Evolutionary conservation across 2,113 vertebrate species (phyloP), one percentile per base, ranked within the genome.

Genomic region (Pluvialis apricaria): DNA sequence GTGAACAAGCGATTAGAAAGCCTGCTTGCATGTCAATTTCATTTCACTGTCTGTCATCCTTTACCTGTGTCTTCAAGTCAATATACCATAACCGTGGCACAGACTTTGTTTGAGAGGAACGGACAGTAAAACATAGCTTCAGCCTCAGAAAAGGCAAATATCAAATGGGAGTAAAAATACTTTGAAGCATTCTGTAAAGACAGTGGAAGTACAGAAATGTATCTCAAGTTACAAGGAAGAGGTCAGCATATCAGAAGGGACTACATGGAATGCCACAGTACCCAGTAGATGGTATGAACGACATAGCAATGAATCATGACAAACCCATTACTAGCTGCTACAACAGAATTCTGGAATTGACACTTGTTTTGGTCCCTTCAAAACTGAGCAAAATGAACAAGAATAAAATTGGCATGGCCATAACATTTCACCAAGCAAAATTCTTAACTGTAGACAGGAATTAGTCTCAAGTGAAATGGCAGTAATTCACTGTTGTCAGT

Each of bases 381-480:
- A 87, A 96, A 85, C 58, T 60, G 65, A 70, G 82, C 32, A 93
- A 92, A 96, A 96, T 38, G 13, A 90, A 83, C 54, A 77, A 61
- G 62, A 96, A 94, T 70, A 94, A 85, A 95, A 97, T 22, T 92
- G 85, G 29, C 55, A 73, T 17, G 51, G 55, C 45, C 42, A 9
- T 47, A 87, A 93, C 18, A 4, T 69, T 84, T 82, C 65, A 57
- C 65, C 76, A 93, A 91, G 28, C 26, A 89, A 96, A 88, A 82
- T 58, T 70, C 52, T 60, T 86, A 78, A 78, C 61, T 65, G 62
- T 52, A 83, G 64, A 94, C 69, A 90, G 66, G 31, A 97, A 95
- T 94, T 73, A 87, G n/a, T 85, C 91, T 89, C 75, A 92, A 95
- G 71, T 86, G 84, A 90, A 87, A 95, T 38, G 58, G 82, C 76